These are phyloP conservation scores for Linnaemya tessellans DNA, from an alignment of 2,888 invertebrate genomes.

Conservation along the genomic window DNA sequence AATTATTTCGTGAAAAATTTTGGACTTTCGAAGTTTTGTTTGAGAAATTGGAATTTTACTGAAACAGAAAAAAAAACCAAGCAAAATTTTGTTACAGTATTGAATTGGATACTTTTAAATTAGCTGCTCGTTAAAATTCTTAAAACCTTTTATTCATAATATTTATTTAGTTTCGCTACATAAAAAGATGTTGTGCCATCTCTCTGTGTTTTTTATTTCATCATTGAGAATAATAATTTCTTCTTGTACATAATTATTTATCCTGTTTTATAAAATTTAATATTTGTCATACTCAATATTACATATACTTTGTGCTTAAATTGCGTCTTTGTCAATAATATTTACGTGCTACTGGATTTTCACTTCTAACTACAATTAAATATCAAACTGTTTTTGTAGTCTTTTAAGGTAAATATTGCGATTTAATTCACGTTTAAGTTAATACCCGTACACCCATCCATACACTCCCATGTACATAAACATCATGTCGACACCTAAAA, in stretches of 20 bases:
- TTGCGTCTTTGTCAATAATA: slow-evolving; percentile 46
- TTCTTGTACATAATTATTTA: slow-evolving; percentile 45
- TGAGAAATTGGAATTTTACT: slow-evolving; percentile 18
- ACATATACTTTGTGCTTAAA: slow-evolving; percentile 37
- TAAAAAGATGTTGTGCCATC: slow-evolving; percentile 5
- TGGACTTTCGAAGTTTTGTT: slow-evolving; percentile 15
- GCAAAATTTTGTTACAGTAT: background rate
- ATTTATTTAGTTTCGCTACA: slow-evolving; percentile 7
- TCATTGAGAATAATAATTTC: slow-evolving; percentile 20
- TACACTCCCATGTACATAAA: background rate
- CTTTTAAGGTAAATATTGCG: slow-evolving; percentile 73
- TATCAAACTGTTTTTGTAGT: slow-evolving; percentile 61
- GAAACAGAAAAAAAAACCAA: background rate
- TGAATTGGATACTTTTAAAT: background rate
- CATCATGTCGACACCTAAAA: no score
- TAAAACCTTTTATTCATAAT: background rate
- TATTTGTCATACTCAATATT: slow-evolving; percentile 29
- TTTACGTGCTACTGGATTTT: slow-evolving; percentile 53
- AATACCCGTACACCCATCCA: background rate
- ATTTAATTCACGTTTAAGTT: slow-evolving; percentile 3
- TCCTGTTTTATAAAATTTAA: slow-evolving; percentile 19
- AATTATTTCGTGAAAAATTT: slow-evolving; percentile 8
- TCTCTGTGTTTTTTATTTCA: slow-evolving; percentile 21
- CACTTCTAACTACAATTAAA: slow-evolving; percentile 42
- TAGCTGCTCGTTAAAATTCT: slow-evolving; percentile 1